Evolutionary conservation across 2,797 vertebrate genomes (phyloP).

Genomic region (Pipistrellus kuhlii): DNA sequence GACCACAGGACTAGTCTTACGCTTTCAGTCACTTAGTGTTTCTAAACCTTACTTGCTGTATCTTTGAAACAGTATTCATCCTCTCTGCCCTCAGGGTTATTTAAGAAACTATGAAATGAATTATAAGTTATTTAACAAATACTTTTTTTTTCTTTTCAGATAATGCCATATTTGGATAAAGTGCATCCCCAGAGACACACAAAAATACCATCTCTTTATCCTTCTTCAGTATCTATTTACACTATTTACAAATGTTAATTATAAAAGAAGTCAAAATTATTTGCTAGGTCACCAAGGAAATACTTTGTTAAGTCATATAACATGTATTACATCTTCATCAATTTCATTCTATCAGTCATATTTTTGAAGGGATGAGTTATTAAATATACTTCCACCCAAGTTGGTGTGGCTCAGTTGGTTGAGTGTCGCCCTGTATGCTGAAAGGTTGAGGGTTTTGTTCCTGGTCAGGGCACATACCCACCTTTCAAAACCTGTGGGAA

Average conservation of each 20-base stretch:
- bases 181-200: not conserved
- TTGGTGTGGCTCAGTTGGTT: no score
- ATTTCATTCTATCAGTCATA: not conserved
- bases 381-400: not conserved
- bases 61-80: not conserved
- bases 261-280: slow-evolving; percentile 22
- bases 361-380: not conserved
- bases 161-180: slow-evolving; percentile 79
- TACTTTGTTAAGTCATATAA: not conserved
- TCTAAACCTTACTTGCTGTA: not conserved
- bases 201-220: slow-evolving; percentile 37
- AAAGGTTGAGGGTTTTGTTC: no score
- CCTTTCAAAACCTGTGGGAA: no score
- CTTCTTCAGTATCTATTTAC: slow-evolving; percentile 30
- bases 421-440: no score
- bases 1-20: not conserved
- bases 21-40: not conserved
- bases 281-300: slow-evolving; percentile 4
- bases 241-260: slow-evolving; percentile 57
- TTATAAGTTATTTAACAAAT: slow-evolving; percentile 6
- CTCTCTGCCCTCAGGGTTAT: not conserved
- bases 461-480: no score
- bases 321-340: not conserved
- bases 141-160: slow-evolving; percentile 73
- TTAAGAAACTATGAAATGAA: not conserved